Base-by-base conservation (phyloP, 2,113 vertebrate species). In the Rissa tridactyla region DNA sequence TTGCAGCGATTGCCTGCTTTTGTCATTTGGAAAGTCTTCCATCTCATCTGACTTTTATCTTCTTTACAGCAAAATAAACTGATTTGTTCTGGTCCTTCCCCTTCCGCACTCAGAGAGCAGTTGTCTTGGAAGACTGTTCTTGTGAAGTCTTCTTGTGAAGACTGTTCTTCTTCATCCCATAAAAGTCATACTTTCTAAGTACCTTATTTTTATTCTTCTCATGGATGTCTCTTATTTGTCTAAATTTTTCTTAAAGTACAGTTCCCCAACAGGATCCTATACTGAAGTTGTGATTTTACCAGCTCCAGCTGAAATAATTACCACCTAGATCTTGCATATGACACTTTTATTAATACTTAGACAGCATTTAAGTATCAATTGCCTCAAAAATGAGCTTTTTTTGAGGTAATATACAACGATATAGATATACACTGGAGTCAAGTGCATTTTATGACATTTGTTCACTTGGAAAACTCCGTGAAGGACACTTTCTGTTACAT, bases 381-480 rank as follows among this genome's bases (percentile, higher is more conserved):
- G 19, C 36, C 30, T 73, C 83, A 86, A 86, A 73, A 70, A 62
- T 42, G 32, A 79, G 26, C 1, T 5, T 47, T 95, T 96, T 96
- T 90, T 84, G 18, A 94, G 78, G 69, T 86, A 92, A 94, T 73
- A 61, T 81, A 68, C 77, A 77, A 27, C 30, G 20, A 79, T n/a
- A 76, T 27, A 78, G 21, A 52, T 27, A 26, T 13, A 2, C 13
- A 42, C 19, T 64, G 49, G 11, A 73, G 42, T 83, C 42, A 57
- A 69, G 17, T 38, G 29, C 13, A 46, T 66, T 82, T 95, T 71
- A 40, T 82, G 14, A 32, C 13, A 16, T 60, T 38, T 96, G 17
- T 64, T 90, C 40, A 60, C 82, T 88, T 84, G 64, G 69, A 96
- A 97, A 91, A 81, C 44, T 93, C 85, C 71, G 47, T 80, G 79